Base-by-base conservation (phyloP, 1,140 invertebrate genomes). In the Plectrocnemia conspersa region DNA sequence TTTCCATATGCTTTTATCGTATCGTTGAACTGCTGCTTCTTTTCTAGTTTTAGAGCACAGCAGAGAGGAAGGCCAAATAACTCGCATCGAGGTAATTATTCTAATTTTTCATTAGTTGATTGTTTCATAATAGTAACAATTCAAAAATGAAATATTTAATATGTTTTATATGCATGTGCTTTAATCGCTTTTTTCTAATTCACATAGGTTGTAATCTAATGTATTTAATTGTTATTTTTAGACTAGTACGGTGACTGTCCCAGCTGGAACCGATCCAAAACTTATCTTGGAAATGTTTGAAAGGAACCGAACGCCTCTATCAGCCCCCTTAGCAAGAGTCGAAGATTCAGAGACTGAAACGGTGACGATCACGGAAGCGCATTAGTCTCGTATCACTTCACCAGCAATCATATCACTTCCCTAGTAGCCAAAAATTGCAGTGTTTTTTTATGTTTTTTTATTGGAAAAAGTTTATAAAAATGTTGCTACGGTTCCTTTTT, bases 21-120 rank as follows among this genome's bases (percentile, higher is more conserved):
- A 38, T 50, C 54, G 56, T 54, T 50, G 50, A 58, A 45, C 21
- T 32, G 50, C 25, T 21, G 52, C 57, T 61, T 61, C 25, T 58
- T 46, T 61, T 70, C 72, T 75, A 75, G 73, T 75, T 67, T 65
- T 75, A 73, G 73, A 74, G 68, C 73, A 75, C 70, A 75, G 71
- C 70, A 68, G 73, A 63, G 73, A 75, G 70, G 73, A 75, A 60
- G 73, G 73, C 61, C 72, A 74, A 69, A 74, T 75, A 70, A 75
- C 73, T 46, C 71, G 72, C 56, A 72, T 75, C 62, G 73, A 75
- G 73, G 73, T 75, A 75, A 52, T 36, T 42, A 36, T 42, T 33
- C 11, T 49, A 11, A 16, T 32, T 50, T n/a, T n/a, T 41, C 19
- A 41, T 18, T 3, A 16, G 18, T 41, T 16, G 2, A 41, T 15